phyloP scores from a whole-genome alignment of 1,140 invertebrate genomes.

The Pectinophora gossypiella region DNA sequence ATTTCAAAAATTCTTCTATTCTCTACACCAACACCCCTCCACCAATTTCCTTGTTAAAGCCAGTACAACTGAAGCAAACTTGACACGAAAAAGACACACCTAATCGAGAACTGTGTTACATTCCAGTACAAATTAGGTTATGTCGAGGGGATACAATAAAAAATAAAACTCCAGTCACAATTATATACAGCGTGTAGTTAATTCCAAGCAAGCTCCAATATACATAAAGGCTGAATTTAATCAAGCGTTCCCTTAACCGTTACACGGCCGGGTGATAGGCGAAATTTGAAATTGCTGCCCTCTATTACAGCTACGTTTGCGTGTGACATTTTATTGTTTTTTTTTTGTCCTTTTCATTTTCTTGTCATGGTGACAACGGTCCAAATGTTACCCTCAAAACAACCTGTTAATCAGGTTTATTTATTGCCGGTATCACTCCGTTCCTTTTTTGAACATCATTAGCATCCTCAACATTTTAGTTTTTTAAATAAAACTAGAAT shows the following conservation, averaged over 20 bases:
- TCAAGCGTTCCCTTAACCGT: conserved; percentile 28
- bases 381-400: too few species aligned
- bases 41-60: too few species aligned
- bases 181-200: conserved; percentile 32
- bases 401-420: too few species aligned
- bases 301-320: background rate
- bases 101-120: conserved; percentile 22
- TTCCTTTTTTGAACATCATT: too few species aligned
- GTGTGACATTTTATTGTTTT: background rate
- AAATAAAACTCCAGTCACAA: conserved; percentile 22
- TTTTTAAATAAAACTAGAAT: too few species aligned
- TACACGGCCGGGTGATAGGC: conserved; percentile 22
- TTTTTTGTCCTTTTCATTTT: background rate
- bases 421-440: too few species aligned
- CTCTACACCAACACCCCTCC: too few species aligned
- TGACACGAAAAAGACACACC: background rate
- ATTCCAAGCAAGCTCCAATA: conserved; percentile 27
- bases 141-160: conserved; percentile 27
- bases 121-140: conserved; percentile 27
- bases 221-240: conserved; percentile 47
- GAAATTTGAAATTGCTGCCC: conserved; percentile 32
- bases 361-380: background rate
- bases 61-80: background rate
- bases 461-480: too few species aligned
- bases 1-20: too few species aligned